Evolutionary conservation across 2,888 invertebrate genomes (phyloP).

Genomic region (Hoplodrina blanda): DNA sequence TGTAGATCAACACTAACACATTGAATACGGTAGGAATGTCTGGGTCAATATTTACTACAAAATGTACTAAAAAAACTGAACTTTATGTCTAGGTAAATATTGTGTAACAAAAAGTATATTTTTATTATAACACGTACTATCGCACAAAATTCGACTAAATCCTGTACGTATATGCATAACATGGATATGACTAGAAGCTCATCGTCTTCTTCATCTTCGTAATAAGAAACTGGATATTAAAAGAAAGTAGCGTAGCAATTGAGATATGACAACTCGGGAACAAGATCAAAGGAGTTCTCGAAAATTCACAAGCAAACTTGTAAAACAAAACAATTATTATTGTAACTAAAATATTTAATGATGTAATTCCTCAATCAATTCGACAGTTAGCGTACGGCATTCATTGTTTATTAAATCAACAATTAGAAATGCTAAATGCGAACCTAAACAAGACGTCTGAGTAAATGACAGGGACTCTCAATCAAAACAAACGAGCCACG

Average conservation of each 20-base stretch:
- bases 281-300: neutral
- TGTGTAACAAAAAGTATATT: neutral
- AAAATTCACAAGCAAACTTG: neutral
- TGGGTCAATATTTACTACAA: constrained; percentile 27
- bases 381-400: constrained; percentile 29
- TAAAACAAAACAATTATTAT: constrained; percentile 2
- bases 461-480: constrained; percentile 60
- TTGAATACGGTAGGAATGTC: constrained; percentile 28
- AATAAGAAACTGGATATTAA: neutral
- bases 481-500: constrained; percentile 60
- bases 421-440: constrained; percentile 53
- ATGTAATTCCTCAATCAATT: constrained; percentile 30
- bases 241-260: neutral
- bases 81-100: neutral
- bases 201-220: neutral
- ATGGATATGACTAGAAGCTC: neutral
- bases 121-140: neutral
- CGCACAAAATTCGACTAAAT: neutral
- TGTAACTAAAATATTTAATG: neutral
- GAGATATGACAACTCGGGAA: neutral
- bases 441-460: constrained; percentile 48
- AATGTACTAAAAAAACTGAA: constrained; percentile 19
- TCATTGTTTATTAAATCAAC: constrained; percentile 44
- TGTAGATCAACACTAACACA: constrained; percentile 19
- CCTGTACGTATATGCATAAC: neutral